These are phyloP conservation scores for Athalia cordata DNA, from an alignment of 2,888 invertebrate species.

Conservation along the genomic window DNA sequence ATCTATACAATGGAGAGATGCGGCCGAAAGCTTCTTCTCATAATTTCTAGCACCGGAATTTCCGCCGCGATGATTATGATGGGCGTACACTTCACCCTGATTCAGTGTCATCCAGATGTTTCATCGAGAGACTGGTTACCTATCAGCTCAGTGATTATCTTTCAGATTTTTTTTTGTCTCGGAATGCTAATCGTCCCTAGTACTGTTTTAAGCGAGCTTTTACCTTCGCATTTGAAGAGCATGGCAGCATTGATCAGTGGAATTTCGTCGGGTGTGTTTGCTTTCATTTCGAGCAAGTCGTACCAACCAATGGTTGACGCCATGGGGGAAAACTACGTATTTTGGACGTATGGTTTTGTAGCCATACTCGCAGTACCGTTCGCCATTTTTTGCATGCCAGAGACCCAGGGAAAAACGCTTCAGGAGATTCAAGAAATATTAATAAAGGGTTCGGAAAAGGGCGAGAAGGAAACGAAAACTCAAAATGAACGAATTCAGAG, in stretches of 20 bases:
- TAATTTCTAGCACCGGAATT: conserved; percentile 53
- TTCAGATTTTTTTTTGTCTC: conserved; percentile 54
- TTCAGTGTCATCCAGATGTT: conserved; percentile 52
- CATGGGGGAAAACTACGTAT: conserved; percentile 58
- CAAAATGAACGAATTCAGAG: neutral
- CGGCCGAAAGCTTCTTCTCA: conserved; percentile 48
- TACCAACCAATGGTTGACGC: conserved; percentile 60
- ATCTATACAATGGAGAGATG: conserved; percentile 50
- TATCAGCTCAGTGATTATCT: conserved; percentile 56
- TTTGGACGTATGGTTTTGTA: conserved; percentile 57
- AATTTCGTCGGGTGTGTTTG: conserved; percentile 57
- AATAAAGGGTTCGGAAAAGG: neutral
- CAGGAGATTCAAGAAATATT: conserved; percentile 50
- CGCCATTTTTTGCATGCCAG: conserved; percentile 55
- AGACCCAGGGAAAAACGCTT: conserved; percentile 65
- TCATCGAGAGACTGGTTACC: conserved; percentile 57
- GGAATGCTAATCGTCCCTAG: conserved; percentile 61
- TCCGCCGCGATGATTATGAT: conserved; percentile 53
- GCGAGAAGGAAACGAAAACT: neutral
- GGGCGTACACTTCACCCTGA: conserved; percentile 58
- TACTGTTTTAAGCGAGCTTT: conserved; percentile 63
- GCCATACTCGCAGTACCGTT: conserved; percentile 52
- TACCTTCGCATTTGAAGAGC: conserved; percentile 62
- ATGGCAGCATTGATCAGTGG: conserved; percentile 55
- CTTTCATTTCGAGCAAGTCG: conserved; percentile 60